Evolutionary conservation across 2,888 invertebrate genomes (phyloP), one percentile per base, ranked within the genome.

Genomic region (Orthonevra nobilis): DNA sequence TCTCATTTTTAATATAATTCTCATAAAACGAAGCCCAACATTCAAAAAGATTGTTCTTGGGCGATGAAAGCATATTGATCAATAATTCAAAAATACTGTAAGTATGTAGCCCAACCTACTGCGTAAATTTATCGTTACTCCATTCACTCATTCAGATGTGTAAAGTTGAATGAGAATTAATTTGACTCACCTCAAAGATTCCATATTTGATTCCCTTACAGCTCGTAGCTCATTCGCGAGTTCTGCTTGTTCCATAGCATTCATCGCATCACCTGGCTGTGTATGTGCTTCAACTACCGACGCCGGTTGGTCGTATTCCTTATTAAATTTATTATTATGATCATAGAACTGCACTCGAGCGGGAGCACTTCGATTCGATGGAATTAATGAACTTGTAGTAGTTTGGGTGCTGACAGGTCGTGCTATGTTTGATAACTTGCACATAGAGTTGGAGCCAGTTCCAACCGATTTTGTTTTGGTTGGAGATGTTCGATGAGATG

Each of bases 291-390:
- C 87, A 54, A 90, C 89, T 0, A 89, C 85, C 19, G 83, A 58
- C 3, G 82, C 73, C 1, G 87, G 82, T 1, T 86, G 86, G 9
- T 86, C 77, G 66, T 89, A 89, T n/a, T 86, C 83, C 28, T 87
- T 87, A 2, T 83, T 48, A 82, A 88, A 90, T 81, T 89, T 89
- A 81, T 90, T 90, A 20, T 86, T 85, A 79, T 90, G 89, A 83
- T 91, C 90, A 79, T 90, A 91, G 82, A 88, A 89, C 74, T 89
- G 87, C 1, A 90, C 90, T 2, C 81, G 81, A 0, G 46, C 81
- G 0, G 66, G 46, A 3, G 20, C 14, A 61, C 54, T 17, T 32
- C 73, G 0, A 14, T 40, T 23, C 7, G 63, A 14, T 7, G n/a
- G 50, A 9, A 28, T 26, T 14, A 63, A 34, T 7, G 50, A 32